Base-by-base conservation (phyloP, 2,113 vertebrate genomes). In the Haliaeetus leucogaster region DNA sequence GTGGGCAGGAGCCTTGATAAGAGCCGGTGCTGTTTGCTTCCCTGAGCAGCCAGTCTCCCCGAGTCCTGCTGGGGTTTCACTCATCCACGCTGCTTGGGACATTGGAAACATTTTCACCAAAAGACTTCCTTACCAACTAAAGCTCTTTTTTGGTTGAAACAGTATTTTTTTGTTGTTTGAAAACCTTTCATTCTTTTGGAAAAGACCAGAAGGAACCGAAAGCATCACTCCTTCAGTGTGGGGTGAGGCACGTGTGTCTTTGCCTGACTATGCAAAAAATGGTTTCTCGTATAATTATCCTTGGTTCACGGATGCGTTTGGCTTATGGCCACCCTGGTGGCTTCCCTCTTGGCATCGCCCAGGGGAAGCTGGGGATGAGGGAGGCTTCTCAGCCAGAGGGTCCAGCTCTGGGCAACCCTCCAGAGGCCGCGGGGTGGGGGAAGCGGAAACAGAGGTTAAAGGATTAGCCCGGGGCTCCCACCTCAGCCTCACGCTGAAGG, bases 191-290 rank as follows among this genome's bases (percentile, higher is more conserved):
- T 25, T 43, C 23, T 62, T 77, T 56, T 45, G n/a, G 47, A 38
- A 32, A 34, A 58, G 13, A 45, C 10, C 17, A 6, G 55, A 70
- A 23, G 42, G 48, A 43, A 29, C 9, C 29, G 22, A 15, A 32
- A 21, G n/a, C 2, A 0, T 21, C 1, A 3, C 5, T 52, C 40
- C 45, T 34, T 22, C n/a, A 13, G 32, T 0, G 1, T 3, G 13
- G 19, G 58, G 50, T 40, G 47, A n/a, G 32, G 40, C 52, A 20
- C 0, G 0, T 1, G 1, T 8, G 16, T 2, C 22, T 43, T 62
- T n/a, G 32, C 52, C 21, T 5, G 18, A 25, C 68, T 26, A 11
- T 11, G 21, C 53, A 40, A 23, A 27, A 40, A 18, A 8, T 7
- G 6, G 10, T 40, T 90, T 26, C 42, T 70, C 0, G 0, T 12